phyloP scores from a whole-genome alignment of 2,888 invertebrate species.

The Drosophila lacicola region DNA sequence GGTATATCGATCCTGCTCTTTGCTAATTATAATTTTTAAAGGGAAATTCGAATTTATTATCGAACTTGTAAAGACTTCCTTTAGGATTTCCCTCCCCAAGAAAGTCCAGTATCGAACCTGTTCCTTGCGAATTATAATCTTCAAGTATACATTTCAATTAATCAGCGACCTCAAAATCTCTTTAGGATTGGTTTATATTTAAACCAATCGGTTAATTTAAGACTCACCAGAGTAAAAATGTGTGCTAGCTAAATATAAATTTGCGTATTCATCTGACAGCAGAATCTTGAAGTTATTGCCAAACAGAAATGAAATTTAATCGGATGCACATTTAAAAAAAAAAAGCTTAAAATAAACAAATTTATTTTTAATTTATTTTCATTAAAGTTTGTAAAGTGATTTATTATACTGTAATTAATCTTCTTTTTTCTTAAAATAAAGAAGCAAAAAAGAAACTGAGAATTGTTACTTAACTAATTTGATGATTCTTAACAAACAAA shows the following conservation, averaged over 20 bases:
- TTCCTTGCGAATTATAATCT: no score
- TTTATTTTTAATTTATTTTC: neutral
- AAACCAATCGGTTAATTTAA: neutral
- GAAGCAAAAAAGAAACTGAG: neutral
- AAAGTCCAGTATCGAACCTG: no score
- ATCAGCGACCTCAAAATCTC: no score
- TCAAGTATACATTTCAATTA: no score
- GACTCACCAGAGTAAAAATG: neutral
- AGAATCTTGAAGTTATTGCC: neutral
- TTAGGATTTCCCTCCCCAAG: no score
- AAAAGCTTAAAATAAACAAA: neutral
- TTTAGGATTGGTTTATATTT: neutral
- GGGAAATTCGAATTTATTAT: no score
- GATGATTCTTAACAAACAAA: slow-evolving; percentile 9
- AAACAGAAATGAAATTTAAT: neutral
- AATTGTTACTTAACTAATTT: slow-evolving; percentile 1
- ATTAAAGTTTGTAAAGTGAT: neutral
- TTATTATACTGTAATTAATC: slow-evolving; percentile 3
- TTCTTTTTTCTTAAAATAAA: neutral
- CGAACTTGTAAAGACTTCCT: no score
- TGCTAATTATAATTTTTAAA: no score
- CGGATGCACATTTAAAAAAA: neutral
- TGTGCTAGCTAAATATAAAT: slow-evolving; percentile 1
- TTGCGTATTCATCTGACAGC: neutral
- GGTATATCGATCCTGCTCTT: no score